Conservation (phyloP, 1,140 invertebrate species). For the Cheumatopsyche charites region DNA sequence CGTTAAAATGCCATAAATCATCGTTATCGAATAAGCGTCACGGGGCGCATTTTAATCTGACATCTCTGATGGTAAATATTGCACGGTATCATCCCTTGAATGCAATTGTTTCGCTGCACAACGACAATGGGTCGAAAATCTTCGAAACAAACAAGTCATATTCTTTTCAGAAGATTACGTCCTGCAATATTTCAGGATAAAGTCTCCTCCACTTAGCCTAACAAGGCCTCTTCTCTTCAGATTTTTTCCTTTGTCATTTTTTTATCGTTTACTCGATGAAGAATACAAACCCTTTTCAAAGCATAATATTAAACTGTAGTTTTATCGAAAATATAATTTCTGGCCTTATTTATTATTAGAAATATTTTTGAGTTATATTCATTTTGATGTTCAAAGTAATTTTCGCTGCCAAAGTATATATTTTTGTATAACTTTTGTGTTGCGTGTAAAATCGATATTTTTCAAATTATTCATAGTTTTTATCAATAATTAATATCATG, state of each 20-base stretch:
- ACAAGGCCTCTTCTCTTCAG: background rate
- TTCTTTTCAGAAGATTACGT: conserved; percentile 25
- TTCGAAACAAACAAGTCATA: conserved; percentile 6
- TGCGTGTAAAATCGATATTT: no score
- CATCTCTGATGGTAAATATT: background rate
- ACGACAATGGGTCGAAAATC: background rate
- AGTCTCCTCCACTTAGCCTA: conserved; percentile 18
- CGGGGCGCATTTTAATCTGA: background rate
- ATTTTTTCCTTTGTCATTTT: background rate
- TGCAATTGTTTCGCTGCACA: conserved; percentile 14
- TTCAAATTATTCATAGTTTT: no score
- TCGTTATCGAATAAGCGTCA: conserved; percentile 17
- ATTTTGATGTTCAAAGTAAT: no score
- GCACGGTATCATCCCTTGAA: background rate
- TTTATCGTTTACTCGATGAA: conserved; percentile 3
- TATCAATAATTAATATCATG: no score
- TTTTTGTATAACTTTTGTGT: no score
- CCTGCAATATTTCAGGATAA: conserved; percentile 22
- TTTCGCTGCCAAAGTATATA: no score
- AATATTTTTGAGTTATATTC: no score
- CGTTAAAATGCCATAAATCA: conserved; percentile 4
- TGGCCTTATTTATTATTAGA: no score
- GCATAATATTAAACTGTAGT: no score
- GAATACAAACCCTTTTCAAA: no score
- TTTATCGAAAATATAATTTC: no score